A percentile compares a stretch with the other conserved stretches of the same genome.
phyloP scores from a whole-genome alignment of 2,113 vertebrate genomes.

The Elachura formosa region DNA sequence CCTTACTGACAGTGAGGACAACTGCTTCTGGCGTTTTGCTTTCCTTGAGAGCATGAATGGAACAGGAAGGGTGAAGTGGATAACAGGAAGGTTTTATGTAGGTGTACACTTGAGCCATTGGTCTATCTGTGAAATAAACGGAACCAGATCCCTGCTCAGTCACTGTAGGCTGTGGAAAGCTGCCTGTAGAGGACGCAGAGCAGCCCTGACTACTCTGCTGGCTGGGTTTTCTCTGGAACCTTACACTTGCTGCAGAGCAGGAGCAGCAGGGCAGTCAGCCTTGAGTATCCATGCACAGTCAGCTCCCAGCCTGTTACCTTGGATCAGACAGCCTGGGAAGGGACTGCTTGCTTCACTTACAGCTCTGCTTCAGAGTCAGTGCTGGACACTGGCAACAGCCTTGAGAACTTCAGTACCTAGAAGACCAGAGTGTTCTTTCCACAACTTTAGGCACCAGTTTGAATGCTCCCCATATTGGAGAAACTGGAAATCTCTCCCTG shows the following conservation, averaged over 20 bases:
- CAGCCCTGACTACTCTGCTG: not conserved
- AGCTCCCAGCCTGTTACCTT: not conserved
- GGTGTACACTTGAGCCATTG: slow-evolving; percentile 14
- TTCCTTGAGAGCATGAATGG: not conserved
- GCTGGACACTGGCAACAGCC: not conserved
- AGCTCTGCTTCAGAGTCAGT: not conserved
- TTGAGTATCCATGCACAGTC: rapidly evolving
- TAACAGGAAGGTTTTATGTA: not conserved
- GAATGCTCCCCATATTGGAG: not conserved
- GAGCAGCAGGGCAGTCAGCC: not conserved
- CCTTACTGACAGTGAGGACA: not conserved
- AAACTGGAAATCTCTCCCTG: not conserved
- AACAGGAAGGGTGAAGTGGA: not conserved
- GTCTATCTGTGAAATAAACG: slow-evolving; percentile 43
- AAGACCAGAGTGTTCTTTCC: not conserved
- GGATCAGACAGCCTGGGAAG: not conserved
- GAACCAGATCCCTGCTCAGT: not conserved
- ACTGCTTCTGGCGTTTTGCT: not conserved
- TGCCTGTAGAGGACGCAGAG: not conserved
- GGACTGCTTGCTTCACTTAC: not conserved
- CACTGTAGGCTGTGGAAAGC: not conserved
- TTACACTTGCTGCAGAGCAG: not conserved
- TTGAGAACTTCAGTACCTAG: not conserved
- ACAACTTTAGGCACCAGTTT: not conserved
- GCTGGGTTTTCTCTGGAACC: not conserved